These are phyloP conservation scores for Diadumene lineata DNA, from an alignment of 92 coral and sea anemone species.

Conservation along the genomic window DNA sequence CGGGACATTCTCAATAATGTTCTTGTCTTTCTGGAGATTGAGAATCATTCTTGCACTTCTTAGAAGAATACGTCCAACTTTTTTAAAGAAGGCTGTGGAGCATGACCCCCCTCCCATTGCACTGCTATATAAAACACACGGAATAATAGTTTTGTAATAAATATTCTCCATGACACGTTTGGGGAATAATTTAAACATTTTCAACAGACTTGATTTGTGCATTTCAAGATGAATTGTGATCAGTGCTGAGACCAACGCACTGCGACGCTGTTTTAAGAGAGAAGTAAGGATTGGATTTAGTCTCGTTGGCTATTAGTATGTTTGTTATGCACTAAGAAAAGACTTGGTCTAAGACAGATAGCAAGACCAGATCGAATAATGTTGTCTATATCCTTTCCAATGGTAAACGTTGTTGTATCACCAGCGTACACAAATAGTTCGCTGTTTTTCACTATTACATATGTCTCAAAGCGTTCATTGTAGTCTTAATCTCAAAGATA, in stretches of 20 bases:
- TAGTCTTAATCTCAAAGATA: too few relatives aligned
- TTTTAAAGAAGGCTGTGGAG: conserved; percentile 23
- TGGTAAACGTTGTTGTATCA: conserved; percentile 32
- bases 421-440: conserved; percentile 42
- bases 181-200: conserved; percentile 40
- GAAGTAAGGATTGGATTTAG: conserved; percentile 39
- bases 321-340: conserved; percentile 36
- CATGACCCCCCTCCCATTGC: conserved; percentile 37
- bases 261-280: conserved; percentile 27
- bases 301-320: conserved; percentile 26
- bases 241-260: conserved; percentile 48
- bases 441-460: too few relatives aligned
- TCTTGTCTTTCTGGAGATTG: conserved; percentile 7
- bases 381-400: conserved; percentile 27
- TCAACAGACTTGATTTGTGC: conserved; percentile 46
- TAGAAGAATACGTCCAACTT: conserved; percentile 19
- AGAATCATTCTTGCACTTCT: conserved; percentile 25
- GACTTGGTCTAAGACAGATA: conserved; percentile 30
- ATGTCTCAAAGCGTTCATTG: too few relatives aligned
- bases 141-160: conserved; percentile 37
- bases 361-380: conserved; percentile 23
- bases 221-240: conserved; percentile 49
- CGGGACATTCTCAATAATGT: not conserved
- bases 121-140: conserved; percentile 39
- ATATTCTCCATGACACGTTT: conserved; percentile 32